Base-by-base conservation (phyloP, 2,888 invertebrate species). In the Salticus scenicus region DNA sequence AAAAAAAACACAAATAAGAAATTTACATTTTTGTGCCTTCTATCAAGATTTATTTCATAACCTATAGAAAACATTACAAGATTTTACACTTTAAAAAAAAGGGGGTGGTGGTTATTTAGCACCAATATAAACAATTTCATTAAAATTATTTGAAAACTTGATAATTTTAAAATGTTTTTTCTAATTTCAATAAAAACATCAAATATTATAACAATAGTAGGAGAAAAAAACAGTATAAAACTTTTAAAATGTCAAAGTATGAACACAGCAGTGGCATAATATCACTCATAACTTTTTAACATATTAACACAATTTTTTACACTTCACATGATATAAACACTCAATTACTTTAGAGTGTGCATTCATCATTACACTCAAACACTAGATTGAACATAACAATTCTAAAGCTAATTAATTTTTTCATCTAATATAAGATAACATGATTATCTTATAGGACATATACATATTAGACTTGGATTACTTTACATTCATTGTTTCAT, bases 251-350 rank as follows among this genome's bases (percentile, higher is more conserved):
- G 66, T 75, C 37, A 75, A 79, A 79, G 74, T 81, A 81, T 81
- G 81, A 81, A 81, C 81, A 81, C 74, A 67, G 81, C 70, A 75
- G 75, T 81, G 81, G 70, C 74, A 75, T 63, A 70, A 80, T 63
- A 64, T 57, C 57, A 57, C 71, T 71, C 64, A 47, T 70, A 71
- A 30, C n/a, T 71, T 71, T 30, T 47, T 71, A 80, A 67, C 66
- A 73, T 69, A 80, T 41, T 37, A 51, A 80, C 80, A 80, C 30
- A 80, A 79, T 33, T 17, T 31, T 31, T 31, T 17, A 67, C 67
- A 33, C 12, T n/a, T 33, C 67, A 67, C 31, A 66, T 30, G n/a
- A 37, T n/a, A n/a, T n/a, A 67, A 33, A 67, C 67, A 67, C 67
- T 33, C 20, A 33, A 67, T n/a, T 33, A 33, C 67, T 30, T 67